phyloP scores from a whole-genome alignment of 2,113 vertebrate species.

The Ceyx margarethae region DNA sequence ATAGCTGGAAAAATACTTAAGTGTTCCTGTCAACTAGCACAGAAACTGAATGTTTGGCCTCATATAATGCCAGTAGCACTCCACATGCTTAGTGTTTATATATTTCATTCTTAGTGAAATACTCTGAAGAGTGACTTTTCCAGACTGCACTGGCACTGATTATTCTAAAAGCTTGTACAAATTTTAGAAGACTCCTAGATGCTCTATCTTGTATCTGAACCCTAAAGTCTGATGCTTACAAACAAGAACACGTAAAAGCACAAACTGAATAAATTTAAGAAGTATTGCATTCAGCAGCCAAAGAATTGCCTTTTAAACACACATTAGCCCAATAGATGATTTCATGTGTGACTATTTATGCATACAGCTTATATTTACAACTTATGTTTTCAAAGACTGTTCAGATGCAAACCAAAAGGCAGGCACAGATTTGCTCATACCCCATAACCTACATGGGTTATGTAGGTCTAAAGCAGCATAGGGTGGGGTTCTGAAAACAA shows the following conservation, averaged over 20 bases:
- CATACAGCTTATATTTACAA: not conserved
- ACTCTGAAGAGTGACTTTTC: not conserved
- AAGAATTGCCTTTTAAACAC: not conserved
- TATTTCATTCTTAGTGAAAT: not conserved
- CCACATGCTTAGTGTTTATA: not conserved
- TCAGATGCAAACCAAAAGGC: not conserved
- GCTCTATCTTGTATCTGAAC: not conserved
- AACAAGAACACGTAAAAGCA: not conserved
- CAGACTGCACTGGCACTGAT: not conserved
- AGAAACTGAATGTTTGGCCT: not conserved
- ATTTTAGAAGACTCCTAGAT: not conserved
- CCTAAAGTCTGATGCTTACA: not conserved
- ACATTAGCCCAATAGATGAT: not conserved
- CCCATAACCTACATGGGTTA: not conserved
- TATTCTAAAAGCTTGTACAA: not conserved
- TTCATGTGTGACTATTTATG: not conserved
- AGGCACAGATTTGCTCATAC: constrained; percentile 3
- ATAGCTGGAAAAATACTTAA: not conserved
- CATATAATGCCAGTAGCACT: not conserved
- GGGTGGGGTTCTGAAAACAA: not conserved
- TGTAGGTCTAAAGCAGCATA: not conserved
- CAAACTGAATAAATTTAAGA: not conserved
- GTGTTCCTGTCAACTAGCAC: not conserved
- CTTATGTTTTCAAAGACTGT: constrained; percentile 4
- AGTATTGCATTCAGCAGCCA: not conserved